Percentiles rank a stretch among this genome's conserved stretches.
These are phyloP conservation scores for Paramuricea clavata DNA, from an alignment of 92 coral and sea anemone genomes.

Conservation along the genomic window DNA sequence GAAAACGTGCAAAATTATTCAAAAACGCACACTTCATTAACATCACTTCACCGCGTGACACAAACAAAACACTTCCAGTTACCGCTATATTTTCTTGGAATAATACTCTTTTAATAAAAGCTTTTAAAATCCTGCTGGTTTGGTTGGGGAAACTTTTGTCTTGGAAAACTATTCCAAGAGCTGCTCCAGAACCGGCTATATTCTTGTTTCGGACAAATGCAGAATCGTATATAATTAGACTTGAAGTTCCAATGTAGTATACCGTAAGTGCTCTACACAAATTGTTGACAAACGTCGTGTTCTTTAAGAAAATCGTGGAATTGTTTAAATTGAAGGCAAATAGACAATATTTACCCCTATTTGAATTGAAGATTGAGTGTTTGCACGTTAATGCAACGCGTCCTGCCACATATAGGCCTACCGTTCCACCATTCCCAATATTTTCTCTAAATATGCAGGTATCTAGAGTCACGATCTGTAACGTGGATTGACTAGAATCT, in stretches of 20 bases:
- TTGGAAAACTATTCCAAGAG: conserved; percentile 26
- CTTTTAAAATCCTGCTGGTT: neutral
- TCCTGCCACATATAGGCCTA: neutral
- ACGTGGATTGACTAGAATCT: neutral
- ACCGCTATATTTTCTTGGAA: conserved; percentile 73
- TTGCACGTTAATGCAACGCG: neutral
- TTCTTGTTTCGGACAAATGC: conserved; percentile 31
- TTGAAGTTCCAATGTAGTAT: neutral
- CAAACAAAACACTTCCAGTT: conserved; percentile 70
- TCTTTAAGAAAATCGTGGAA: neutral
- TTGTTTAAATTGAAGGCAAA: conserved; percentile 15
- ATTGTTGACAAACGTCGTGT: conserved; percentile 35
- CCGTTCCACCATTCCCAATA: neutral
- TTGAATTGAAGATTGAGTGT: neutral
- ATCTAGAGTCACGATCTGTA: neutral
- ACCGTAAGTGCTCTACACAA: neutral
- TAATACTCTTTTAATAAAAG: conserved; percentile 45
- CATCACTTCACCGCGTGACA: conserved; percentile 59
- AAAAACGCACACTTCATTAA: conserved; percentile 65
- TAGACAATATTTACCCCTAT: neutral
- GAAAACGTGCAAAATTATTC: conserved; percentile 71
- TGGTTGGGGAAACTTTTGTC: too few relatives aligned
- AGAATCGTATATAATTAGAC: conserved; percentile 18
- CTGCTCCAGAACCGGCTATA: conserved; percentile 27
- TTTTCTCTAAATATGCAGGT: neutral